These are phyloP conservation scores for Andrena cerasifolii DNA, from an alignment of 1,140 invertebrate species.

Conservation along the genomic window DNA sequence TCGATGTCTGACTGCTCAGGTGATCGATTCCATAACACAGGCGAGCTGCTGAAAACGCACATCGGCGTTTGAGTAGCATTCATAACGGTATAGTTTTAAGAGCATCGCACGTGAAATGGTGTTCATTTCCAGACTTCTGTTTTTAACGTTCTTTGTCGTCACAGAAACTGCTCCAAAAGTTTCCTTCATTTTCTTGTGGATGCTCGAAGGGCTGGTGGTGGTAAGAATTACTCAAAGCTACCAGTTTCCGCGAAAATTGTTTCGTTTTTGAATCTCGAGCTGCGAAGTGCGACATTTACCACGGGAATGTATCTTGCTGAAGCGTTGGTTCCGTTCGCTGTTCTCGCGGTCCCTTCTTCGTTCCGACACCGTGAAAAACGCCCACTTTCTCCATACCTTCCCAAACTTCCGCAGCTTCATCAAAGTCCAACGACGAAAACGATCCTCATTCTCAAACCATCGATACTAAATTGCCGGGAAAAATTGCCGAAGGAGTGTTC, in stretches of 20 bases:
- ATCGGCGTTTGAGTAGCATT: no score
- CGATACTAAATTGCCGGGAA: no score
- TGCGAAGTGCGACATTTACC: background rate
- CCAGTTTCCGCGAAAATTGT: background rate
- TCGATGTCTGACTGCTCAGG: background rate
- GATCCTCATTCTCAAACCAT: no score
- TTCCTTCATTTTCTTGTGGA: no score
- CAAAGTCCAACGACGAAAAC: background rate
- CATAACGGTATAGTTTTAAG: no score
- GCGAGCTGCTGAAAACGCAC: no score
- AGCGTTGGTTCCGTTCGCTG: constrained; percentile 1
- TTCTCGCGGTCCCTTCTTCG: constrained; percentile 29
- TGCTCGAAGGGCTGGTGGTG: background rate
- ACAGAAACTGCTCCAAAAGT: background rate
- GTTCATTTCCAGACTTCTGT: no score
- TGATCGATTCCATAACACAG: no score
- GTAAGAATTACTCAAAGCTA: background rate
- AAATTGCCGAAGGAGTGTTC: no score
- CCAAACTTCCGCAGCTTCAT: no score
- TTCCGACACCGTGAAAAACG: no score
- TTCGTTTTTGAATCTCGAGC: background rate
- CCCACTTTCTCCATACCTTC: background rate
- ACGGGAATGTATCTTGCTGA: background rate
- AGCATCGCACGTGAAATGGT: no score
- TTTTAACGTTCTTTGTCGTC: background rate